Base-by-base conservation (phyloP, 1,140 invertebrate species). In the Scaptomyza graminum region DNA sequence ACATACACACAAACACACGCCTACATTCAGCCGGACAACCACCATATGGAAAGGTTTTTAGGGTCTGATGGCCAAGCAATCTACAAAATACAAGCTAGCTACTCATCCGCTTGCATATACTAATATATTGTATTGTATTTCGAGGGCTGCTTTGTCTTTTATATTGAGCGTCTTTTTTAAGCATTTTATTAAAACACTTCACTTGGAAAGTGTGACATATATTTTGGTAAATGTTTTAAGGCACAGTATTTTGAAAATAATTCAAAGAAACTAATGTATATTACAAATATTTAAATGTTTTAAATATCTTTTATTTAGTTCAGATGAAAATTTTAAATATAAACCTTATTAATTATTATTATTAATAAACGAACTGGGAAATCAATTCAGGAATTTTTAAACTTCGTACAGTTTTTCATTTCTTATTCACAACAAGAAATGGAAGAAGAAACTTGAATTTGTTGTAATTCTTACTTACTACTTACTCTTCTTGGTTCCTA, bases 401-500 rank as follows among this genome's bases (percentile, higher is more conserved):
- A n/a, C n/a, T n/a, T n/a, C n/a, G n/a, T n/a, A n/a, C n/a, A n/a
- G n/a, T n/a, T n/a, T n/a, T n/a, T n/a, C n/a, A n/a, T n/a, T n/a
- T n/a, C 31, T 47, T 31, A 39, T 52, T 43, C 76, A 55, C 59
- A 44, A 73, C 61, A 54, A 59, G 65, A 83, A 67, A 67, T 73
- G 60, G 82, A 51, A 31, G n/a, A n/a, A 13, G 43, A 66, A 31
- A 4, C 28, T 60, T 47, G 47, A 13, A 37, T 8, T 13, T 13
- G n/a, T 51, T 31, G 1, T 31, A 0, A 5, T 31, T 12, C 12
- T 11, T 39, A 12, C 71, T 81, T 69, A 5, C 5, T 51, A 74
- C 64, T 77, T 77, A 77, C 37, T 39, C 28, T 31, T 34, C n/a
- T 2, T 8, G 84, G 83, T 72, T 84, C 54, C 67, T 68, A 9